Base-by-base conservation (phyloP, 2,113 vertebrate species). In the Labrus mixtus region DNA sequence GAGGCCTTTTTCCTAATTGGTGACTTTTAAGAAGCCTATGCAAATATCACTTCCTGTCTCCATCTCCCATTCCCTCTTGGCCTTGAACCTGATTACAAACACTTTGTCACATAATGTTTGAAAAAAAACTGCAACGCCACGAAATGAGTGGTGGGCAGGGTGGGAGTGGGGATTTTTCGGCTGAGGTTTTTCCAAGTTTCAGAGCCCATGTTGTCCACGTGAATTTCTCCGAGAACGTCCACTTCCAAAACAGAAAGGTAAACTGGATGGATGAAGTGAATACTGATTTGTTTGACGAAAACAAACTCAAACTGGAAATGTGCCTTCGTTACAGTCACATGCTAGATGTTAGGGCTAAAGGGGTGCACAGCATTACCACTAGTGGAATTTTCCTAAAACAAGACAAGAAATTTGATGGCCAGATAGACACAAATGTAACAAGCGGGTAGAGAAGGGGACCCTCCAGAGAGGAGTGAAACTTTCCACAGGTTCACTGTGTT, bases 371-470 rank as follows among this genome's bases (percentile, higher is more conserved):
- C 69, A 64, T 84, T 50, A 78, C 84, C 74, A 82, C 84, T 78
- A 76, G 87, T 58, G 60, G 88, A 93, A 91, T 90, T 91, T 93
- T 94, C 93, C 91, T 91, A 90, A 92, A 93, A 92, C 89, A 90
- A 92, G 88, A 90, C 85, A 88, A 82, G 81, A 89, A 75, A 87
- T 84, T 11, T 48, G 33, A 88, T 82, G 81, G 83, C 88, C 84
- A 87, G 85, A 91, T 84, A 91, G 91, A 87, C 84, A 86, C 89
- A 89, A 90, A 92, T 82, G 83, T 92, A 91, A 90, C 33, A 55
- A 89, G 85, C 60, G 67, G 81, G 82, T 79, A 84, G 84, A 84
- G 87, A 86, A 71, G 78, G 76, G 78, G 89, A 90, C 85, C 91
- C 92, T 92, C 91, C 84, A 80, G 92, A 89, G 93, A 91, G 91